Percentiles rank a stretch among this genome's conserved stretches.
Evolutionary conservation across 2,113 vertebrate genomes (phyloP).

Genomic region (Callospermophilus lateralis): DNA sequence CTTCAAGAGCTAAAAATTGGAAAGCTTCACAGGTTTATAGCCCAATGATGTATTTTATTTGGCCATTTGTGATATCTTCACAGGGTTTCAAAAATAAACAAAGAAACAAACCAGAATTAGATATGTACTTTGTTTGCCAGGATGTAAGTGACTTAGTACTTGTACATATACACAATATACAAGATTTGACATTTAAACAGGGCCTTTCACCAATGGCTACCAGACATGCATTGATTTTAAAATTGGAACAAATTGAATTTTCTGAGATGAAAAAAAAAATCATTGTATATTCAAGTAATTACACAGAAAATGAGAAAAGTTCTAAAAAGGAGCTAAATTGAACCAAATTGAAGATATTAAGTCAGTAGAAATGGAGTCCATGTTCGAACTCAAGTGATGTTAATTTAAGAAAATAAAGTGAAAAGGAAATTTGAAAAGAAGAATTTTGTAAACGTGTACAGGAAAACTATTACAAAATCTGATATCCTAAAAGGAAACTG

Average conservation of each 20-base stretch:
- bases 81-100: not conserved
- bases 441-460: conserved; percentile 67
- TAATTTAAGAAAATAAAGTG: conserved; percentile 70
- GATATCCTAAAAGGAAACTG: conserved; percentile 68
- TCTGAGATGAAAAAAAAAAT: not conserved
- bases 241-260: conserved; percentile 21
- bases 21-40: not conserved
- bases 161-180: not conserved
- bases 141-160: not conserved
- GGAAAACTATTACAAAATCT: conserved; percentile 71
- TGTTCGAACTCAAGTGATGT: conserved; percentile 51
- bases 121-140: not conserved
- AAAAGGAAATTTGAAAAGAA: conserved; percentile 2
- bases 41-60: not conserved
- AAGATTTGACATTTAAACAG: not conserved
- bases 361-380: not conserved
- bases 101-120: not conserved
- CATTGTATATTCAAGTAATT: not conserved
- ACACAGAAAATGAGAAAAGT: not conserved
- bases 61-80: not conserved
- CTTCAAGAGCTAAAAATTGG: not conserved
- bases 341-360: conserved; percentile 1
- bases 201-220: not conserved
- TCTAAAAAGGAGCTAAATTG: not conserved
- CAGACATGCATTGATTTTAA: not conserved